These are phyloP conservation scores for Leptatherina wallacei DNA, from an alignment of 2,797 vertebrate species.

Conservation along the genomic window DNA sequence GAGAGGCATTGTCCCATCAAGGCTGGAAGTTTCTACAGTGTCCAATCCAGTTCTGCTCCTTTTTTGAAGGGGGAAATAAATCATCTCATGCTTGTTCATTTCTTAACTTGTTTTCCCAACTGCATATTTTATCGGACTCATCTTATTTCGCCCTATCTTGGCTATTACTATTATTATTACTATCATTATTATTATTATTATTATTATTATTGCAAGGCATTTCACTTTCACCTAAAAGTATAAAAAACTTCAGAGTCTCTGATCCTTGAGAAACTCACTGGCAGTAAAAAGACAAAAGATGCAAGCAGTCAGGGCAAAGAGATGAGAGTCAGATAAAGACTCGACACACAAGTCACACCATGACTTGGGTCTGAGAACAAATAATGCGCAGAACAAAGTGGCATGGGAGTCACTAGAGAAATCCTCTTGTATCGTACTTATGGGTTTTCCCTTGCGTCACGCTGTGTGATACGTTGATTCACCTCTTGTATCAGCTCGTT, in stretches of 20 bases:
- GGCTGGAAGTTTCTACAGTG: slow-evolving; percentile 8
- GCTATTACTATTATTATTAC: background rate
- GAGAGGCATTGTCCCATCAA: slow-evolving; percentile 14
- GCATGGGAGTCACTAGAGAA: background rate
- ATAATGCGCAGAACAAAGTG: slow-evolving; percentile 8
- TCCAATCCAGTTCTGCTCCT: background rate
- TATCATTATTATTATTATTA: background rate
- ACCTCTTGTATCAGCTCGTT: slow-evolving; percentile 22
- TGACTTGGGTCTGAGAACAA: slow-evolving; percentile 29
- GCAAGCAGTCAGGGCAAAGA: slow-evolving; percentile 15
- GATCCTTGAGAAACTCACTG: background rate
- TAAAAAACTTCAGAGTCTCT: background rate
- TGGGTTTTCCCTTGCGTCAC: slow-evolving; percentile 30
- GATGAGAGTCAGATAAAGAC: slow-evolving; percentile 19
- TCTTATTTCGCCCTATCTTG: background rate
- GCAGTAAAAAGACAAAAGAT: background rate
- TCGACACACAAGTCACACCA: slow-evolving; percentile 73
- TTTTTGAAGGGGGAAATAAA: slow-evolving; percentile 12
- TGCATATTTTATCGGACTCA: slow-evolving; percentile 7
- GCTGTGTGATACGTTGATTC: slow-evolving; percentile 41
- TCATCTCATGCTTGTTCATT: background rate
- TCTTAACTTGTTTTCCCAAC: background rate
- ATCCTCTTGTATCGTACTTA: slow-evolving; percentile 13
- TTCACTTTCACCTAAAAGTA: background rate
- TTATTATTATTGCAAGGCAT: background rate